Evolutionary conservation across 1,140 invertebrate species (phyloP).

Genomic region (Pogonognathellus flavescens): DNA sequence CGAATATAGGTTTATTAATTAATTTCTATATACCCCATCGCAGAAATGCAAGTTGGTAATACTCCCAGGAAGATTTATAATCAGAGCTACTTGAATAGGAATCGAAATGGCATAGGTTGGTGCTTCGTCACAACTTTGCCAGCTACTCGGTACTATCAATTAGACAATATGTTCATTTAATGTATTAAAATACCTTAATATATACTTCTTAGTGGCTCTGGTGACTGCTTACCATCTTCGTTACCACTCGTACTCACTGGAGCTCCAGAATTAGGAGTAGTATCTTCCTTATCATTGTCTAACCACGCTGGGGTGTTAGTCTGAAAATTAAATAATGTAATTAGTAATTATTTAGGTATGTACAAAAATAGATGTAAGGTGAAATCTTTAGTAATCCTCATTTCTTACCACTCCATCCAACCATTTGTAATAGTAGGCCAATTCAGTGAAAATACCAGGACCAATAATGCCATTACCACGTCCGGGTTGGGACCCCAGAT

Average conservation of each 20-base stretch:
- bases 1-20: background rate
- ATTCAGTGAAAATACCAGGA: background rate
- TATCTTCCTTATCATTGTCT: too few species aligned
- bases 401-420: background rate
- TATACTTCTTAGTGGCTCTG: too few species aligned
- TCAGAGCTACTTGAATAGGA: constrained; percentile 17
- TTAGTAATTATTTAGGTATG: too few species aligned
- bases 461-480: background rate
- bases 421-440: background rate
- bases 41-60: constrained; percentile 16
- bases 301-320: too few species aligned
- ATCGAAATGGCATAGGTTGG: background rate
- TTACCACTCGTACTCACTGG: too few species aligned
- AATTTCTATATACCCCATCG: background rate
- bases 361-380: too few species aligned
- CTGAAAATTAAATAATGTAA: too few species aligned
- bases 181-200: too few species aligned
- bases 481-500: background rate
- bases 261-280: too few species aligned
- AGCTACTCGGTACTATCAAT: background rate
- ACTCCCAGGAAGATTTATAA: constrained; percentile 18
- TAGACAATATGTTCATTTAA: too few species aligned
- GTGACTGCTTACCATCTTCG: too few species aligned
- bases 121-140: background rate
- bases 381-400: too few species aligned